Base-by-base conservation (phyloP, 1,140 invertebrate species). In the Nebria ingens region DNA sequence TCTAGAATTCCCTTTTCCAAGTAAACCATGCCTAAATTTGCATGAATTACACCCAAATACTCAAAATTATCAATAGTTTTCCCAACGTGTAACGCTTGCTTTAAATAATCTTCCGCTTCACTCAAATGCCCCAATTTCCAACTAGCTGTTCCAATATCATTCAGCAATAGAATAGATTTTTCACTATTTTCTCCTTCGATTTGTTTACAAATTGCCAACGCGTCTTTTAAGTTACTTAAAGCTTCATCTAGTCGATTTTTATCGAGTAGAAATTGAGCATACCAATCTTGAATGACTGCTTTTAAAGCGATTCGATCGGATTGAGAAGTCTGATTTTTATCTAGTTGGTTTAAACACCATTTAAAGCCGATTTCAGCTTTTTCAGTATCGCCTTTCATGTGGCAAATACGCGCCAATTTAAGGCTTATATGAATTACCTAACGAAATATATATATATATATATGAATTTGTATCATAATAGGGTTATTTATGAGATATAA, bases 1-100 rank as follows among this genome's bases (percentile, higher is more conserved):
- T 78, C 68, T 29, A 83, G 67, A 51, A 91, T 66, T 20, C 80
- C 79, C 67, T 84, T 83, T 63, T 85, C 80, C 11, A 94, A 65
- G 64, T 86, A 87, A 52, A 89, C 76, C 57, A 86, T 80, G 13
- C 91, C 93, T 56, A 94, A 70, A 73, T 95, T 96, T 17, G 89
- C 81, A 71, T 89, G 81, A 58, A 93, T 78, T 1, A 82, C 73
- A 6, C 86, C 82, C 56, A 91, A 72, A 53, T 89, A 80, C 42
- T 73, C 64, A 64, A 83, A 80, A 21, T 88, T 80, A 15, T 75
- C 72, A 13, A 87, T 66, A 61, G 73, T 70, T 64, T 75, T 76
- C 3, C 84, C 87, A 57, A 87, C 68, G 60, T 80, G 68, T 52
- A 87, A 76, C 2, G 90, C 91, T 70, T 84, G 71, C 59, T 79